Percentiles rank a stretch among this genome's conserved stretches.
phyloP scores from a whole-genome alignment of 37 sponge, comb jelly and placozoan species.

The Cliona cf. orientalis region DNA sequence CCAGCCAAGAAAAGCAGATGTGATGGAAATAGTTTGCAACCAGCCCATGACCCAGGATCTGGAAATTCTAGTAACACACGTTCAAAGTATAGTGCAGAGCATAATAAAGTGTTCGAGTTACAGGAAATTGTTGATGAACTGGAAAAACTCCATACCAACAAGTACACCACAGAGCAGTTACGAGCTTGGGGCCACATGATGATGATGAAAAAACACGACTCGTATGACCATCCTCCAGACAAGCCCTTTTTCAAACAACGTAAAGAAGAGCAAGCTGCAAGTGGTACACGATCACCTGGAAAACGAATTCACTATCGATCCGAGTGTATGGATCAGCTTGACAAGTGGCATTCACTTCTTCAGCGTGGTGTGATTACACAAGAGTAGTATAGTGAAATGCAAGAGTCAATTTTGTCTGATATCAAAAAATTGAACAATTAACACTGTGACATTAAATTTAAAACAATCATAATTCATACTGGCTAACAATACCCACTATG shows the following conservation, averaged over 20 bases:
- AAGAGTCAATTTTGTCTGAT: constrained; percentile 38
- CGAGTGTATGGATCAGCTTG: constrained; percentile 45
- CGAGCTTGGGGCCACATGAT: constrained; percentile 61
- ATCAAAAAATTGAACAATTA: constrained; percentile 32
- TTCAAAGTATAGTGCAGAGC: too few species aligned
- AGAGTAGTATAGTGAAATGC: constrained; percentile 30
- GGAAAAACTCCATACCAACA: constrained; percentile 16
- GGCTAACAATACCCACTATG: constrained; percentile 9
- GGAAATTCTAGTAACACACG: too few species aligned
- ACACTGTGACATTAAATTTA: neutral
- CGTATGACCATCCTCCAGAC: constrained; percentile 48
- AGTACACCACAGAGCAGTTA: constrained; percentile 33
- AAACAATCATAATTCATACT: neutral
- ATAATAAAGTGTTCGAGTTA: too few species aligned
- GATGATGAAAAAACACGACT: constrained; percentile 35
- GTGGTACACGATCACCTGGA: constrained; percentile 18
- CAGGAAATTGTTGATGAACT: constrained; percentile 50
- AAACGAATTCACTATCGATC: constrained; percentile 21
- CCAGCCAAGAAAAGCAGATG: too few species aligned
- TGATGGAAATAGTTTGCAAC: too few species aligned
- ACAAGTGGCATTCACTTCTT: constrained; percentile 51
- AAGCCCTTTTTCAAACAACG: constrained; percentile 65
- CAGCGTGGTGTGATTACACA: constrained; percentile 31
- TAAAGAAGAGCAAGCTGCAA: neutral
- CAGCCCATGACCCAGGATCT: too few species aligned